Conservation (phyloP, 2,113 vertebrate species). For the Neolamprologus modestus region DNA sequence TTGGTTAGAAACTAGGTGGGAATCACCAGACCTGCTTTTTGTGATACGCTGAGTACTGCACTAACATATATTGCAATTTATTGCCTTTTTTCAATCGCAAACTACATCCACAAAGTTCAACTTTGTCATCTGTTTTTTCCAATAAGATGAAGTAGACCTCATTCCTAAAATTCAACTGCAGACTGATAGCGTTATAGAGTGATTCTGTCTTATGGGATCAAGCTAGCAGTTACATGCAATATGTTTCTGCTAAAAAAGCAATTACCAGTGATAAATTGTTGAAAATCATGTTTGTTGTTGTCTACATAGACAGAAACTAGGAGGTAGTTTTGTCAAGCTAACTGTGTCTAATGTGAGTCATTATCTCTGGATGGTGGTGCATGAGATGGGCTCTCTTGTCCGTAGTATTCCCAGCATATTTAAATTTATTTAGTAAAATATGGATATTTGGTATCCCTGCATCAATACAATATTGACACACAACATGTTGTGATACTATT, state of each 20-base stretch:
- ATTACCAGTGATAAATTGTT: not conserved
- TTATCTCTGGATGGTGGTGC: not conserved
- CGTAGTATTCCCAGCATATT: fast-evolving
- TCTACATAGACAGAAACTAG: not conserved
- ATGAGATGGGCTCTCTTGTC: not conserved
- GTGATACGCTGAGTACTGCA: not conserved
- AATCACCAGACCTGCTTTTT: not conserved
- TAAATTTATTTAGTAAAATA: not conserved
- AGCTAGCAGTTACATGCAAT: not conserved
- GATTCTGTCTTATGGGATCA: not conserved
- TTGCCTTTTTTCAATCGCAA: not conserved
- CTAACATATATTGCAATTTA: not conserved
- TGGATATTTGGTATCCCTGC: not conserved
- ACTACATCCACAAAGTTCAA: not conserved
- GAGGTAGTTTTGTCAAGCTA: not conserved
- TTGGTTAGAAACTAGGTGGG: not conserved
- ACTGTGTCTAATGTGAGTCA: not conserved
- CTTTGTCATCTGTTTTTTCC: not conserved
- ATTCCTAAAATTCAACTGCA: not conserved
- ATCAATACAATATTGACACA: not conserved
- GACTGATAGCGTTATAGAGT: not conserved
- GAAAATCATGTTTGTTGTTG: not conserved
- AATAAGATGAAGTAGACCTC: not conserved
- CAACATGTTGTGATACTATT: not conserved
- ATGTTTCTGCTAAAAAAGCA: not conserved